Evolutionary conservation across 2,797 vertebrate species (phyloP).

Genomic region (Eulemur albifrons): DNA sequence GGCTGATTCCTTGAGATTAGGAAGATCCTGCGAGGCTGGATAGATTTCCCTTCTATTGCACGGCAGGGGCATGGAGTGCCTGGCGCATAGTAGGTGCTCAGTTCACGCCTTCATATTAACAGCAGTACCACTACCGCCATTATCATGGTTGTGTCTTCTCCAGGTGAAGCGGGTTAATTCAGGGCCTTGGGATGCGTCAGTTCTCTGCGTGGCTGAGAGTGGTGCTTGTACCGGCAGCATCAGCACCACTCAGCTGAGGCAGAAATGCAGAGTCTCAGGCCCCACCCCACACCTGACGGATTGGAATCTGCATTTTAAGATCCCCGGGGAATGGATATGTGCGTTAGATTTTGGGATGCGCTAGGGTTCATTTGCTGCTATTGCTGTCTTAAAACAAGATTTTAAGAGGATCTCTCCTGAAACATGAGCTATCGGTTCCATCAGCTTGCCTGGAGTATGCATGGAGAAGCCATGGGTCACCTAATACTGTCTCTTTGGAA

Average conservation of each 20-base stretch:
- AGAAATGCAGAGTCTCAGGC: background rate
- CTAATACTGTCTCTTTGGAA: background rate
- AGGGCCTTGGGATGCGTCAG: background rate
- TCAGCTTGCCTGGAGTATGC: fast-evolving
- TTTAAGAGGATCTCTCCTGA: background rate
- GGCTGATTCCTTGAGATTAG: background rate
- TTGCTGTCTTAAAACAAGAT: background rate
- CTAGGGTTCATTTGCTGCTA: background rate
- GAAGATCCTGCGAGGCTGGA: background rate
- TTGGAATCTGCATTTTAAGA: background rate
- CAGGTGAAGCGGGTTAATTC: background rate
- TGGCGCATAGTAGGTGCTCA: background rate
- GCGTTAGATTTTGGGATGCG: background rate
- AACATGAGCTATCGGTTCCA: background rate
- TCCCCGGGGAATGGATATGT: background rate
- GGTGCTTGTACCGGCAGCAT: fast-evolving
- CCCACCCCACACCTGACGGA: fast-evolving
- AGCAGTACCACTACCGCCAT: fast-evolving
- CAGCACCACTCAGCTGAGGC: background rate
- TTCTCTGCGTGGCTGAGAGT: background rate
- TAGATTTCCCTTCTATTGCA: background rate
- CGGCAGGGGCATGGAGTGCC: fast-evolving
- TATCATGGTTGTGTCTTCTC: background rate
- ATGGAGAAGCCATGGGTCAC: background rate
- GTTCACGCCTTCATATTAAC: too few species aligned